Percentiles rank a stretch among this genome's conserved stretches.
phyloP scores from a whole-genome alignment of 1,140 invertebrate genomes.

The Apis mellifera region Amel_HAv3.1 CM009940.2:6097501-6098000 shows the following conservation, averaged over 20 bases:
- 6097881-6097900: constrained; percentile 59
- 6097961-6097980: constrained; percentile 61
- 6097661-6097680: not conserved
- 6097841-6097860: constrained; percentile 35
- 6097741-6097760: constrained; percentile 1
- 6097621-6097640: too few species aligned
- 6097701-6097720: not conserved
- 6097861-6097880: constrained; percentile 43
- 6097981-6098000: constrained; percentile 47
- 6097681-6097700: not conserved
- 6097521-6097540: too few species aligned
- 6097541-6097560: too few species aligned
- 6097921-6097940: constrained; percentile 60
- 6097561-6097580: too few species aligned
- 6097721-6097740: too few species aligned
- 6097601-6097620: too few species aligned
- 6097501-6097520: too few species aligned
- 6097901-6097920: constrained; percentile 44
- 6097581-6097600: too few species aligned
- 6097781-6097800: constrained; percentile 19
- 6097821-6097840: constrained; percentile 7
- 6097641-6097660: too few species aligned
- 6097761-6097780: constrained; percentile 45
- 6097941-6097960: constrained; percentile 7
- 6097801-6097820: constrained; percentile 50